Evolutionary conservation across 2,797 vertebrate genomes (phyloP), one percentile per base, ranked within the genome.

Genomic region (Bryconaethiops microstoma): DNA sequence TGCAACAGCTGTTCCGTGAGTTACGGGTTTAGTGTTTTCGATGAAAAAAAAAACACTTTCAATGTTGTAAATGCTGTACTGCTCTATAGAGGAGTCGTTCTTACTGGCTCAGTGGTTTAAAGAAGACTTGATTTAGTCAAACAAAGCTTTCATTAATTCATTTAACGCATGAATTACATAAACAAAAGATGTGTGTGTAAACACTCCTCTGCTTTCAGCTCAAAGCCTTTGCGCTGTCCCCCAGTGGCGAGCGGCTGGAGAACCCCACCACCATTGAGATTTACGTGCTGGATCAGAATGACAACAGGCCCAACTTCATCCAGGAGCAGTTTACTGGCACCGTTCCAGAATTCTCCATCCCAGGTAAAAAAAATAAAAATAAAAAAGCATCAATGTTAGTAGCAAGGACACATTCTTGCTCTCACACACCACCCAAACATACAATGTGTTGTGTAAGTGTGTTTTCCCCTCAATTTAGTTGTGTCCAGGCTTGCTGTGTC

Each of bases 191-290:
- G 40, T 42, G 40, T 42, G 40, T 42, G 40, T 42, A 7, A 50
- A 19, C 21, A n/a, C 16, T 17, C 16, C 64, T 70, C 12, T 84
- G n/a, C n/a, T 67, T 19, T 70, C 86, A 99, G 97, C 95, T 99
- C 2, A 95, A 95, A 91, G 98, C 97, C 25, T 99, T 97, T 10
- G 98, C 97, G 0, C 91, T 99, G 88, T 97, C 97, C 40, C 94
- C 96, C 83, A 96, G 96, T 0, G 98, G 98, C 0, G 87, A 90
- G 52, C 92, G 96, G 7, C 91, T 99, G 65, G 98, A 99, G 88
- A 98, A 97, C 23, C 97, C 97, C 4, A 97, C 97, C 0, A 97
- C 96, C 87, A 95, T 99, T 81, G 97, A 99, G 93, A 99, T 99
- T 3, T 91, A 98, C 17, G 97, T 99, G 55, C 90, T 99, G 90